Percentiles rank a stretch among this genome's conserved stretches.
Evolutionary conservation across 2,888 invertebrate genomes (phyloP).

Genomic region (Drosophila nr. fundita): DNA sequence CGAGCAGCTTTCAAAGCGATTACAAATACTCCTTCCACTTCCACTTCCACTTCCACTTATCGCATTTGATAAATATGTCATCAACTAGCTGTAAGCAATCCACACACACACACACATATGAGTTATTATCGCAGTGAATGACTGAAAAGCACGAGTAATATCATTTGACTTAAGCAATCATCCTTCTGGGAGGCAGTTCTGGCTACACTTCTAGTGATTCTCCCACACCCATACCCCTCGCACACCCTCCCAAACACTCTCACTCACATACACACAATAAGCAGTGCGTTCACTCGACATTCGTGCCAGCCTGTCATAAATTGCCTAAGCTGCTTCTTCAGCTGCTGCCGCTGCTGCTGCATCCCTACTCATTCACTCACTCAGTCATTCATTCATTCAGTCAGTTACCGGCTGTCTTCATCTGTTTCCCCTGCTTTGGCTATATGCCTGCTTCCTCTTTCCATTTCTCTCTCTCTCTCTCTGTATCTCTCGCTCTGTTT

Average conservation of each 20-base stretch:
- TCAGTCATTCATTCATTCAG: conserved; percentile 45
- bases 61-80: not conserved
- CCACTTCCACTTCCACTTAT: not conserved
- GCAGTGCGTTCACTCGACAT: conserved; percentile 33
- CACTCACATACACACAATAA: not conserved
- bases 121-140: conserved; percentile 34
- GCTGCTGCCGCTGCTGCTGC: conserved; percentile 14
- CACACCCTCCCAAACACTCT: not conserved
- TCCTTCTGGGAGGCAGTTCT: conserved; percentile 14
- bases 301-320: conserved; percentile 53
- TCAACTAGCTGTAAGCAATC: conserved; percentile 13
- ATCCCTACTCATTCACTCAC: conserved; percentile 16
- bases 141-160: conserved; percentile 37
- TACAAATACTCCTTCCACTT: not conserved
- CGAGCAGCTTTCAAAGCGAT: not conserved
- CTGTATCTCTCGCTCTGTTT: conserved; percentile 1
- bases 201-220: conserved; percentile 30
- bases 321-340: conserved; percentile 56
- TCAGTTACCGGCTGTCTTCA: conserved; percentile 53
- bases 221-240: conserved; percentile 3
- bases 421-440: not conserved
- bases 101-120: conserved; percentile 10
- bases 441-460: not conserved
- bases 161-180: conserved; percentile 57
- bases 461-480: conserved; percentile 5